These are phyloP conservation scores for Pachypeltis micranthus DNA, from an alignment of 1,140 invertebrate species.

Conservation along the genomic window DNA sequence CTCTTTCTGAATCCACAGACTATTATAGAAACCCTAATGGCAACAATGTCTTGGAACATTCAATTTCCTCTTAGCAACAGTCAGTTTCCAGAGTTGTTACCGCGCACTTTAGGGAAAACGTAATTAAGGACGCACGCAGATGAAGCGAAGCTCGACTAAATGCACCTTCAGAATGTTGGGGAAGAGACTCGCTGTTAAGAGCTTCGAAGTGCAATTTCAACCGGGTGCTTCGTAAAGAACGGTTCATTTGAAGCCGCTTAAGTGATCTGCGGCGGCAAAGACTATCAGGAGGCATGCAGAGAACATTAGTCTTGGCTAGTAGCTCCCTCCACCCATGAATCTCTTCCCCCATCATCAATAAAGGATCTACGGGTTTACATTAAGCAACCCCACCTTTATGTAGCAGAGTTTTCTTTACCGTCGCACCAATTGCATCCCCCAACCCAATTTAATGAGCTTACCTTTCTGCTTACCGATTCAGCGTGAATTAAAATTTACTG, in stretches of 20 bases:
- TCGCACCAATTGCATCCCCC: too few species aligned
- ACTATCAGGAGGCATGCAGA: neutral
- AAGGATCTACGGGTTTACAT: too few species aligned
- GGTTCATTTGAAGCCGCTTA: neutral
- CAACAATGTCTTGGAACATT: too few species aligned
- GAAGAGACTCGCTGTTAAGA: neutral
- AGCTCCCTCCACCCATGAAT: neutral
- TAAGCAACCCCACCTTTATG: too few species aligned
- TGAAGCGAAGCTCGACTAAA: neutral
- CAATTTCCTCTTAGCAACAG: too few species aligned
- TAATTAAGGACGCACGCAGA: neutral
- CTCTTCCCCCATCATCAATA: neutral
- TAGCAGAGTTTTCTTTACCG: too few species aligned
- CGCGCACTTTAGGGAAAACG: neutral
- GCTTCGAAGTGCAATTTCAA: neutral
- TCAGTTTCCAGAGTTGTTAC: too few species aligned
- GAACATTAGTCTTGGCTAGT: neutral
- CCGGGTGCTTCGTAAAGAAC: neutral
- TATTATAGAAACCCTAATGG: too few species aligned
- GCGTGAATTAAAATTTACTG: too few species aligned
- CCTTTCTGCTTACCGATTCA: too few species aligned
- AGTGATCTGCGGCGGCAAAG: neutral
- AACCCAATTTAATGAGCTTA: too few species aligned
- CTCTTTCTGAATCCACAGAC: too few species aligned
- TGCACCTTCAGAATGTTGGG: neutral